Base-by-base conservation (phyloP, 1,140 invertebrate species). In the Listronotus oregonensis region DNA sequence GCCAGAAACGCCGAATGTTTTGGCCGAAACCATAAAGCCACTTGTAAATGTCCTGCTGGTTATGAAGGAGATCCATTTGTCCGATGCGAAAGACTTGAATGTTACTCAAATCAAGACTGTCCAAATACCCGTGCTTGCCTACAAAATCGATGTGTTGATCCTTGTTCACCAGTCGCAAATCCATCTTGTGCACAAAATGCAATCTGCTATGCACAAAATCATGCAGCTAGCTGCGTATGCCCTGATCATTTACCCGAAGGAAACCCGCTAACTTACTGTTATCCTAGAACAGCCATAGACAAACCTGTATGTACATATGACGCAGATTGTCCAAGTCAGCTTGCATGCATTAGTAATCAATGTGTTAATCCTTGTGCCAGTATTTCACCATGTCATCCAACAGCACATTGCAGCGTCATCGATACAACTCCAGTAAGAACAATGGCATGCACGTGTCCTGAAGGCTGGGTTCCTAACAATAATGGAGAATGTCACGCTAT, bases 381-480 rank as follows among this genome's bases (percentile, higher is more conserved):
- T 75, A 82, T 95, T 34, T 85, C 85, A 71, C 90, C 91, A 5
- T 92, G 93, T 63, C 79, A 85, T 42, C 82, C 83, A 43, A 87
- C 86, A 42, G 87, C 91, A 2, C 82, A 85, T 42, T 95, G 92
- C 77, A 86, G 85, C 67, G 91, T 93, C 6, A 82, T 92, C 3
- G 89, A 94, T 73, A 92, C 90, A 14, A 81, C 90, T 21, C 92
- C 92, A 1, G 89, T 94, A 10, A 79, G 91, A 52, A 94, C 91
- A 0, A 89, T 95, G 85, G 88, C 90, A 39, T 94, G 92, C 74
- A 89, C 90, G 52, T 94, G 92, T 73, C 89, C 91, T 0, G 89
- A 91, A 70, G 90, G 90, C 14, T 93, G 87, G 83, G 86, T 92
- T 59, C 90, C 91, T 1, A 86, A 93, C 72, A 81, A 87, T 57